These are phyloP conservation scores for Ichneumoninae sp. DNA, from an alignment of 2,888 invertebrate genomes.

Conservation along the genomic window DNA sequence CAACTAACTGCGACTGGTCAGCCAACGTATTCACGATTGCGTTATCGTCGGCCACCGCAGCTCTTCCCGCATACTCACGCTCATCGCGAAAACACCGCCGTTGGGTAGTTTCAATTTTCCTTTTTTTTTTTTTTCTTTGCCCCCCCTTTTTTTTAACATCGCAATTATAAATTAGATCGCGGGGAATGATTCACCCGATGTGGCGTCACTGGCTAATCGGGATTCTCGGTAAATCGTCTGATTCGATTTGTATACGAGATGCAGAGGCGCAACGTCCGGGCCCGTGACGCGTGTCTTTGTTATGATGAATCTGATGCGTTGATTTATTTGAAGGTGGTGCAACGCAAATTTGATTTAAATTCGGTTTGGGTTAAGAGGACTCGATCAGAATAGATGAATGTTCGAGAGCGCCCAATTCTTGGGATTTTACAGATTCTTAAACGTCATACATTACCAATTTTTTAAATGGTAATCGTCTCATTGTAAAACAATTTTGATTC, in stretches of 20 bases:
- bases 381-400: not conserved
- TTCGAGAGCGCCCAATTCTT: too few relatives aligned
- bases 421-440: not conserved
- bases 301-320: slow-evolving; percentile 22
- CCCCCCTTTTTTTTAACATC: not conserved
- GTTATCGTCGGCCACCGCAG: slow-evolving; percentile 10
- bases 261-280: slow-evolving; percentile 50
- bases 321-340: not conserved
- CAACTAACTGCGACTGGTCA: slow-evolving; percentile 29
- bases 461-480: too few relatives aligned
- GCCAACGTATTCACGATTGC: slow-evolving; percentile 26
- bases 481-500: not conserved
- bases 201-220: slow-evolving; percentile 22
- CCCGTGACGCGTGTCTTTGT: slow-evolving; percentile 36
- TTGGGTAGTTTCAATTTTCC: not conserved
- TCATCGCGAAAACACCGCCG: not conserved
- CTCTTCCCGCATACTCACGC: slow-evolving; percentile 2
- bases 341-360: slow-evolving; percentile 6
- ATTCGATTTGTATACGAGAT: slow-evolving; percentile 31
- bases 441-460: not conserved
- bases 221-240: slow-evolving; percentile 56
- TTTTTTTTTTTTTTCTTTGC: not conserved
- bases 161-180: slow-evolving; percentile 57
- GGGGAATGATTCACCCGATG: slow-evolving; percentile 51
- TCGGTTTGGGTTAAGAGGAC: not conserved